Evolutionary conservation across 2,113 vertebrate genomes (phyloP).

Genomic region (Caranx melampygus): DNA sequence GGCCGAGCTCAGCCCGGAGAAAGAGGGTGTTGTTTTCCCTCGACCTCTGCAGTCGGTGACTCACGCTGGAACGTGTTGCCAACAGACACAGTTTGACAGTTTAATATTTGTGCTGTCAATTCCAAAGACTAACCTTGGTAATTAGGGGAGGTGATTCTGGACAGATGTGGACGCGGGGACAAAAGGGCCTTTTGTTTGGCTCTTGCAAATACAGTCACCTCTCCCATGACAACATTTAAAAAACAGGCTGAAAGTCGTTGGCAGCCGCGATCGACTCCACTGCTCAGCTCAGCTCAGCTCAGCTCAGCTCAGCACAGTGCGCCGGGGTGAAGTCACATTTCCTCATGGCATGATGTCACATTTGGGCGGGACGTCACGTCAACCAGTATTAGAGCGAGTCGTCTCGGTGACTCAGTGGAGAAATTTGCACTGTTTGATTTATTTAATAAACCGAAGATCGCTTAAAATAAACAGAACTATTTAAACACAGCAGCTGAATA

Average conservation of each 20-base stretch:
- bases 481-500: constrained; percentile 6
- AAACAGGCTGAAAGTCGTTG: constrained; percentile 47
- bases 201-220: constrained; percentile 61
- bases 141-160: constrained; percentile 77
- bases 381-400: constrained; percentile 36
- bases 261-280: constrained; percentile 3
- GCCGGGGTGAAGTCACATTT: constrained; percentile 52
- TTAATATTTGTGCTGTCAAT: constrained; percentile 82
- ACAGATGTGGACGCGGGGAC: constrained; percentile 79
- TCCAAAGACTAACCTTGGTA: constrained; percentile 75
- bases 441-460: neutral
- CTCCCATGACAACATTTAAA: constrained; percentile 66
- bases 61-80: constrained; percentile 75
- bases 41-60: constrained; percentile 67
- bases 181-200: constrained; percentile 80
- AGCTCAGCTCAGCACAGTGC: neutral
- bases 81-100: constrained; percentile 79
- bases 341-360: constrained; percentile 65
- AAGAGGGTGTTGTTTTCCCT: constrained; percentile 71
- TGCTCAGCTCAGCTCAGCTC: neutral
- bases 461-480: constrained; percentile 22
- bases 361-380: constrained; percentile 57
- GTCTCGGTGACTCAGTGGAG: constrained; percentile 7
- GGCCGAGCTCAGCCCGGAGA: constrained; percentile 29
- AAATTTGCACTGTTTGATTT: constrained; percentile 12